Conservation (phyloP, 2,888 invertebrate genomes). For the Agapetus fuscipes region DNA sequence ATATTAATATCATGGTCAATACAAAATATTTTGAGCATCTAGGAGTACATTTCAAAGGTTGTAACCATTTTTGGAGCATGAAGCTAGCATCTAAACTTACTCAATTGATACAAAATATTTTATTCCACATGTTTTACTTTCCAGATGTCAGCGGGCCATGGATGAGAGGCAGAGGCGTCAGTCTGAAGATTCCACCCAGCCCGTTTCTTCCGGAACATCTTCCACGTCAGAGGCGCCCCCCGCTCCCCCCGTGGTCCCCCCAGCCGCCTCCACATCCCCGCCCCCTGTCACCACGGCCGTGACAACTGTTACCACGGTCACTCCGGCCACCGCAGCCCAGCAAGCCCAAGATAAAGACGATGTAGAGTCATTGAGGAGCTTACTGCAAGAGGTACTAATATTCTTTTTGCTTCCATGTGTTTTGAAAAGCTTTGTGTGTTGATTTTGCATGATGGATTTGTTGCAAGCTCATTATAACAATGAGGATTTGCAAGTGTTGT, state of each 20-base stretch:
- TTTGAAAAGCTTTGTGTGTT: conserved; percentile 4
- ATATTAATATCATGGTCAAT: too few species aligned
- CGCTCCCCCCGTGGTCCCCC: conserved; percentile 38
- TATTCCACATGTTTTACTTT: too few species aligned
- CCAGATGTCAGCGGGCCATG: conserved; percentile 17
- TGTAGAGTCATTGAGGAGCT: conserved; percentile 61
- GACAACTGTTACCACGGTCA: conserved; percentile 36
- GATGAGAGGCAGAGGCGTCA: conserved; percentile 20
- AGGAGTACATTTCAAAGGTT: too few species aligned
- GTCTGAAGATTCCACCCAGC: conserved; percentile 19
- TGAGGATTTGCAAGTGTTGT: too few species aligned
- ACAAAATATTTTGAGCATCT: too few species aligned
- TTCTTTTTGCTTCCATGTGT: conserved; percentile 3
- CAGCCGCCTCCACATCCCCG: conserved; percentile 45
- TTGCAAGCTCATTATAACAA: conserved; percentile 1
- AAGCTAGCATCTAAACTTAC: too few species aligned
- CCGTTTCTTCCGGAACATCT: conserved; percentile 14
- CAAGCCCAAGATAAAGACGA: conserved; percentile 40
- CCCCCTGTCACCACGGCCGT: conserved; percentile 38
- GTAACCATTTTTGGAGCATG: too few species aligned
- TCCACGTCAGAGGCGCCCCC: conserved; percentile 16
- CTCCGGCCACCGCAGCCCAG: conserved; percentile 28
- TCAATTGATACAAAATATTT: too few species aligned
- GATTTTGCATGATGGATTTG: too few species aligned
- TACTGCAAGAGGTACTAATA: conserved; percentile 65